Percentiles rank a stretch among this genome's conserved stretches.
Evolutionary conservation across 2,113 vertebrate species (phyloP).

Genomic region (Gallinago media): DNA sequence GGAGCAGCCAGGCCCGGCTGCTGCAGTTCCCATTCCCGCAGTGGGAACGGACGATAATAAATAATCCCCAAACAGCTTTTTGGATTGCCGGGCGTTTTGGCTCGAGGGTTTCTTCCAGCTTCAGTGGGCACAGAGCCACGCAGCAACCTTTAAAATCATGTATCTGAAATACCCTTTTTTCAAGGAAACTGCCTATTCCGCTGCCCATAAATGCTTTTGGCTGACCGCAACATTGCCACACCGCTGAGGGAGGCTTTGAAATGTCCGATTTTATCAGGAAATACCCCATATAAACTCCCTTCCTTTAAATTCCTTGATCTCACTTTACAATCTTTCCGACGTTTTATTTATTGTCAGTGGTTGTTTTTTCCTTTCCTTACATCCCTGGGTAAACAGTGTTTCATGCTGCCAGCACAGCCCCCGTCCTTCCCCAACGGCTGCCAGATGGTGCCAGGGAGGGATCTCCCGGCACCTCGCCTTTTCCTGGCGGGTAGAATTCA

Average conservation of each 20-base stretch:
- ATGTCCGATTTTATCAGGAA: conserved; percentile 18
- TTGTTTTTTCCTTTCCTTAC: background rate
- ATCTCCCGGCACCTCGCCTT: background rate
- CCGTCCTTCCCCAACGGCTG: background rate
- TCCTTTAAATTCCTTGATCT: conserved; percentile 4
- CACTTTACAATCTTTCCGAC: background rate
- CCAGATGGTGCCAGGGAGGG: background rate
- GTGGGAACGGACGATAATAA: background rate
- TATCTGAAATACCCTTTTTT: background rate
- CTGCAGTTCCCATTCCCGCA: background rate
- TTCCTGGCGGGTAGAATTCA: background rate
- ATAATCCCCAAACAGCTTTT: background rate
- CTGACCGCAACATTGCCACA: background rate
- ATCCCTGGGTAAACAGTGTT: conserved; percentile 29
- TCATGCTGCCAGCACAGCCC: background rate
- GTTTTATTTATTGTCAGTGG: background rate
- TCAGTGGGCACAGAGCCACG: background rate
- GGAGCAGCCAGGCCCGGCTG: background rate
- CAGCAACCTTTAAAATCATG: background rate
- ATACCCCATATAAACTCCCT: background rate
- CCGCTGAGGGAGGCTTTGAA: background rate
- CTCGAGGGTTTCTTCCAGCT: conserved; percentile 9
- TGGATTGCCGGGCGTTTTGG: background rate
- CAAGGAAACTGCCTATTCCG: background rate
- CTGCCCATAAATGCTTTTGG: background rate